These are phyloP conservation scores for Lomographa bimaculata DNA, from an alignment of 2,888 invertebrate species.

Conservation along the genomic window DNA sequence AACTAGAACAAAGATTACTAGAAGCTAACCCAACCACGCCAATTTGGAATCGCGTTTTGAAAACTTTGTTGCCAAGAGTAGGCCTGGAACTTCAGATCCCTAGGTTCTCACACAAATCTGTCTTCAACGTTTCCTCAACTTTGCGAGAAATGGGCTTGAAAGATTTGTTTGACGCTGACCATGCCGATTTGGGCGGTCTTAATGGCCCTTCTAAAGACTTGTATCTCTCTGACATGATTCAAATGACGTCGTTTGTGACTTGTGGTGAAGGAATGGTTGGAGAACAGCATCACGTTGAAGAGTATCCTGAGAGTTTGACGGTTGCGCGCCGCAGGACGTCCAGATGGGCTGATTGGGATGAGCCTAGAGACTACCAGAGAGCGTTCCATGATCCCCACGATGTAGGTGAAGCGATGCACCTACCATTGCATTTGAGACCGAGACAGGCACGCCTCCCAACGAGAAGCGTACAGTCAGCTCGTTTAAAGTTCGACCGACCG, in stretches of 20 bases:
- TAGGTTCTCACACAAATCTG: conserved; percentile 91
- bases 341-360: conserved; percentile 80
- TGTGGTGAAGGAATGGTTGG: conserved; percentile 89
- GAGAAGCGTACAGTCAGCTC: conserved; percentile 84
- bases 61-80: conserved; percentile 88
- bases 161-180: conserved; percentile 89
- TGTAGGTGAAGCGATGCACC: conserved; percentile 75
- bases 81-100: conserved; percentile 93
- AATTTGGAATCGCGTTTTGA: conserved; percentile 89
- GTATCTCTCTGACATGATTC: conserved; percentile 92
- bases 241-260: conserved; percentile 92
- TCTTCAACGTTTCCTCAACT: conserved; percentile 91
- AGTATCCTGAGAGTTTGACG: conserved; percentile 88
- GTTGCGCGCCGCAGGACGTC: conserved; percentile 61
- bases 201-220: conserved; percentile 92
- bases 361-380: conserved; percentile 86
- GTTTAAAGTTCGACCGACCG: conserved; percentile 93
- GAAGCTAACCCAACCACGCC: conserved; percentile 86
- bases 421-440: conserved; percentile 88
- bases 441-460: conserved; percentile 89
- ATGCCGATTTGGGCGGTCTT: conserved; percentile 92
- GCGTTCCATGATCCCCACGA: conserved; percentile 87
- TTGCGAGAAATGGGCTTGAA: conserved; percentile 92
- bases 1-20: conserved; percentile 88
- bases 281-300: conserved; percentile 91